phyloP scores from a whole-genome alignment of 2,113 vertebrate species.

The Pedetes capensis region DNA sequence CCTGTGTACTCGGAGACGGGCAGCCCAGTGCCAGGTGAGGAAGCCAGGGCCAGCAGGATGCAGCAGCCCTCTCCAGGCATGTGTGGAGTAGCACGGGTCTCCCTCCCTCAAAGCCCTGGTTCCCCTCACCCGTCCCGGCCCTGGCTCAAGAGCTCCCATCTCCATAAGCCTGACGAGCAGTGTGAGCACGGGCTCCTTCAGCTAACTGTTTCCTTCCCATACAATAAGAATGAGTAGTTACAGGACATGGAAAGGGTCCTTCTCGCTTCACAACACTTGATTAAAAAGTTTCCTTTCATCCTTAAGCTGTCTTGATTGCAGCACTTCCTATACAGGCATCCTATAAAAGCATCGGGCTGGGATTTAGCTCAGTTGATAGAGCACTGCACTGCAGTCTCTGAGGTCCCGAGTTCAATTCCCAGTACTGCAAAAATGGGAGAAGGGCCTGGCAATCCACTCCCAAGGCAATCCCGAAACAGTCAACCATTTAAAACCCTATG shows the following conservation, averaged over 20 bases:
- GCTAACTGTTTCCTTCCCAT: neutral
- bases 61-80: neutral
- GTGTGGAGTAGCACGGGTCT: rapidly evolving
- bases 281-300: neutral
- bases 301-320: neutral
- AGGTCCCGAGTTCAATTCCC: too few species aligned
- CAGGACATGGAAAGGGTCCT: neutral
- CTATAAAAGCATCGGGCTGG: too few species aligned
- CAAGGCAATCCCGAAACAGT: too few species aligned
- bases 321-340: neutral
- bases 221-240: neutral
- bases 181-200: neutral
- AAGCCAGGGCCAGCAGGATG: neutral
- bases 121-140: neutral
- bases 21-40: neutral
- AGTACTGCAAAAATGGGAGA: too few species aligned
- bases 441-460: too few species aligned
- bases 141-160: neutral
- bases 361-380: too few species aligned
- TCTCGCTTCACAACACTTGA: neutral
- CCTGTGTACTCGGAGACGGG: neutral
- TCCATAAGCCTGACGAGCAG: neutral
- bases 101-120: rapidly evolving
- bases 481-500: too few species aligned
- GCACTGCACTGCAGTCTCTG: too few species aligned